phyloP scores from a whole-genome alignment of 2,797 vertebrate species.

The Cheracebus regulus region DNA sequence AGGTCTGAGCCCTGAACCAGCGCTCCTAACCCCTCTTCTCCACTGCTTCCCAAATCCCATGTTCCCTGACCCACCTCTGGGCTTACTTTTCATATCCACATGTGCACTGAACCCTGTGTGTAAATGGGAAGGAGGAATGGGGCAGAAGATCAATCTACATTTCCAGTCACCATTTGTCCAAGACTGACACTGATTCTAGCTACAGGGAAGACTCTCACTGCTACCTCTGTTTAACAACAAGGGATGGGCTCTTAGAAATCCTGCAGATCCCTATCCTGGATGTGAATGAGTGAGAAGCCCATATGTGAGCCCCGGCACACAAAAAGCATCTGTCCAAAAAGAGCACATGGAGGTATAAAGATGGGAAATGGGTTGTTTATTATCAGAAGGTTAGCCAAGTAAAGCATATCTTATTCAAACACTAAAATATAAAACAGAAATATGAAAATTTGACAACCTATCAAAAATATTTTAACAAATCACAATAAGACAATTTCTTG shows the following conservation, averaged over 20 bases:
- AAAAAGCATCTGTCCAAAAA: neutral
- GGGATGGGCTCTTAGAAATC: neutral
- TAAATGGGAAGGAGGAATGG: neutral
- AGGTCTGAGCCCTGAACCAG: neutral
- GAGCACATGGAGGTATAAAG: neutral
- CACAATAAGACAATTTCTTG: neutral
- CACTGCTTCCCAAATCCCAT: neutral
- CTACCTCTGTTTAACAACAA: neutral
- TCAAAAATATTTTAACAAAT: neutral
- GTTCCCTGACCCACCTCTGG: neutral
- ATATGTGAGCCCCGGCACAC: neutral
- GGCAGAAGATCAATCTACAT: neutral
- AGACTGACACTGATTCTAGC: neutral
- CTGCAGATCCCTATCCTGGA: neutral
- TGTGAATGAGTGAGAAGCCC: neutral
- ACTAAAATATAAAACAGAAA: neutral
- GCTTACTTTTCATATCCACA: neutral
- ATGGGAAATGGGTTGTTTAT: neutral
- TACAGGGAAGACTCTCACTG: neutral
- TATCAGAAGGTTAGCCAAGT: neutral
- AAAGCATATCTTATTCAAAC: neutral
- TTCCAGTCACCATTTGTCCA: neutral
- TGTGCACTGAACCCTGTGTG: neutral
- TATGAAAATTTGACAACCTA: neutral
- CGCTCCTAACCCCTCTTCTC: neutral